Evolutionary conservation across 2,888 invertebrate species (phyloP).

Genomic region (Limnephilus lunatus): DNA sequence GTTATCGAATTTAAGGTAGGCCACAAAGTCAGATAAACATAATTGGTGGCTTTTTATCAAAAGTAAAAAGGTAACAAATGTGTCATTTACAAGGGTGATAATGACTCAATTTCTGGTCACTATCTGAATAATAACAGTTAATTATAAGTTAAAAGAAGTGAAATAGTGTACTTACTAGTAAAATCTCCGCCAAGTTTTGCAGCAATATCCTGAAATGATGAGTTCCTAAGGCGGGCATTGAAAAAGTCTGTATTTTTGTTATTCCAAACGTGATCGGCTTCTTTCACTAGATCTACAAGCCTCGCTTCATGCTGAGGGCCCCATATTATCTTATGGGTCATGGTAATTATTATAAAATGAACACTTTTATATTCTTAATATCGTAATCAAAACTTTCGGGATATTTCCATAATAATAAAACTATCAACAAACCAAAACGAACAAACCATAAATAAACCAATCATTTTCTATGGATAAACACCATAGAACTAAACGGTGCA

Average conservation of each 20-base stretch:
- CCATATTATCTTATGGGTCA: slow-evolving; percentile 61
- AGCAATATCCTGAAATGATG: slow-evolving; percentile 52
- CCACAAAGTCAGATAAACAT: neutral
- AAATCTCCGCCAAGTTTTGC: slow-evolving; percentile 48
- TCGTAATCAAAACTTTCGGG: neutral
- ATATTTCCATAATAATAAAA: neutral
- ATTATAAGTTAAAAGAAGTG: neutral
- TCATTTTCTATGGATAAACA: neutral
- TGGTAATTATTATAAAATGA: neutral
- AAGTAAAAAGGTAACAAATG: neutral
- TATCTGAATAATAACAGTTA: neutral
- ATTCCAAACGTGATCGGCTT: slow-evolving; percentile 56
- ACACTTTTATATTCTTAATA: neutral
- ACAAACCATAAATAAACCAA: neutral
- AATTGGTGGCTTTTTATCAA: neutral
- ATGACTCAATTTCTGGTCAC: too few species aligned
- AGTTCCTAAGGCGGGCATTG: slow-evolving; percentile 50
- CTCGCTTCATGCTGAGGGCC: slow-evolving; percentile 52
- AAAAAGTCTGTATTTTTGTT: slow-evolving; percentile 51
- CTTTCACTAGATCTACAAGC: slow-evolving; percentile 57
- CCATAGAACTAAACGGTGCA: neutral
- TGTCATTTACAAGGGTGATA: neutral
- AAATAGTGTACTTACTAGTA: slow-evolving; percentile 45
- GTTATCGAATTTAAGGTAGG: neutral
- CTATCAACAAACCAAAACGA: neutral